Percentiles rank a stretch among this genome's conserved stretches.
These are phyloP conservation scores for Apocrypta bakeri DNA, from an alignment of 1,140 invertebrate species.

Conservation along the genomic window DNA sequence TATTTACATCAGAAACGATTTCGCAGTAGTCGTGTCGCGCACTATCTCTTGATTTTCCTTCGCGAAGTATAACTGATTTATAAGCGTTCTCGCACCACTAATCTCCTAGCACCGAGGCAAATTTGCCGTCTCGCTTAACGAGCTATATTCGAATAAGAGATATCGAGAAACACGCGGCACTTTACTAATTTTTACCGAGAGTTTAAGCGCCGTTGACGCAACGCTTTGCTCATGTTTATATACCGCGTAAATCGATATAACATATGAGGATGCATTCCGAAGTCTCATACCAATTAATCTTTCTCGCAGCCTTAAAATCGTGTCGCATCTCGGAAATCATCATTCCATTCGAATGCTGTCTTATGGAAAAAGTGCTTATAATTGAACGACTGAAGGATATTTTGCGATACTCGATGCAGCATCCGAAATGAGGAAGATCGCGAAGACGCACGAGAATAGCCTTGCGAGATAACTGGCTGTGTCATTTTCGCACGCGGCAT, in stretches of 20 bases:
- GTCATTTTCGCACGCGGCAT: constrained; percentile 6
- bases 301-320: background rate
- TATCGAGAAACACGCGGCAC: background rate
- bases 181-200: background rate
- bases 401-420: background rate
- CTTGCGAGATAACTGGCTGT: constrained; percentile 25
- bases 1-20: too few species aligned
- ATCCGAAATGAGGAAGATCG: constrained; percentile 9
- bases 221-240: background rate
- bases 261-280: background rate
- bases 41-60: too few species aligned
- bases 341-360: background rate
- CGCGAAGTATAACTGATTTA: too few species aligned
- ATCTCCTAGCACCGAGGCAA: background rate
- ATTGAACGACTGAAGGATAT: background rate
- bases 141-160: background rate
- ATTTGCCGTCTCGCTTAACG: constrained; percentile 13
- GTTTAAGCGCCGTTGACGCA: background rate
- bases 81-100: background rate
- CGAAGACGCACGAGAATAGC: background rate
- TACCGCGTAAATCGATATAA: background rate
- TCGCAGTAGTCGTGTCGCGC: too few species aligned
- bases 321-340: too few species aligned
- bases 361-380: too few species aligned
- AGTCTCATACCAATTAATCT: constrained; percentile 9